phyloP scores from a whole-genome alignment of 2,888 invertebrate species.

The Sclerodermus sp. region DNA sequence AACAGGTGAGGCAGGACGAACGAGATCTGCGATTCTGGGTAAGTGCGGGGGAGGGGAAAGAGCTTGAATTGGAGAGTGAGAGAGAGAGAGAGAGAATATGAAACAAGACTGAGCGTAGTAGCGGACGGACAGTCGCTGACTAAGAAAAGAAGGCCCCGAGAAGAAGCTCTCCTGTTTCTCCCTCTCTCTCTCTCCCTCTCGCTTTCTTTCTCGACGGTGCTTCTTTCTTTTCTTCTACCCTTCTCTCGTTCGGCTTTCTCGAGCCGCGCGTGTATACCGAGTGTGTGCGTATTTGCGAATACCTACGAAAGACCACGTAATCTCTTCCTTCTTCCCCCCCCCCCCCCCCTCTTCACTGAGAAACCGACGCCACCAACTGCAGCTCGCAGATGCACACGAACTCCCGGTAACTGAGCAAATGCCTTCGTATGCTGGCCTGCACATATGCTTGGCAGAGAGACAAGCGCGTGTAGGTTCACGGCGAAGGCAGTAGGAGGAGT shows the following conservation, averaged over 20 bases:
- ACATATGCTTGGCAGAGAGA: constrained; percentile 11
- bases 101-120: constrained; percentile 37
- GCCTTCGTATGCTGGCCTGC: constrained; percentile 3
- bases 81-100: no score
- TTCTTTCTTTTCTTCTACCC: constrained; percentile 2
- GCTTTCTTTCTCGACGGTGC: not conserved
- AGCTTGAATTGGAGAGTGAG: no score
- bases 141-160: constrained; percentile 38
- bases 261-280: not conserved
- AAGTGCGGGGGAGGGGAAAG: no score
- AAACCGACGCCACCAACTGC: constrained; percentile 23
- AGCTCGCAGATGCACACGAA: constrained; percentile 27
- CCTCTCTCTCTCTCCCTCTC: constrained; percentile 4
- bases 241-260: not conserved
- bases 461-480: constrained; percentile 15
- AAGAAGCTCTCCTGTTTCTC: constrained; percentile 37
- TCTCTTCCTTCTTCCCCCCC: not conserved
- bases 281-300: no score
- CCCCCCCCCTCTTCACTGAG: not conserved
- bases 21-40: constrained; percentile 30
- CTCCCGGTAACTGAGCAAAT: not conserved
- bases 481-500: constrained; percentile 41
- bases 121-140: constrained; percentile 46
- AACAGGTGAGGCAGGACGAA: constrained; percentile 38
- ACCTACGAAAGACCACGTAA: no score